phyloP scores from a whole-genome alignment of 1,140 invertebrate genomes.

The Camponotus vicinus region DNA sequence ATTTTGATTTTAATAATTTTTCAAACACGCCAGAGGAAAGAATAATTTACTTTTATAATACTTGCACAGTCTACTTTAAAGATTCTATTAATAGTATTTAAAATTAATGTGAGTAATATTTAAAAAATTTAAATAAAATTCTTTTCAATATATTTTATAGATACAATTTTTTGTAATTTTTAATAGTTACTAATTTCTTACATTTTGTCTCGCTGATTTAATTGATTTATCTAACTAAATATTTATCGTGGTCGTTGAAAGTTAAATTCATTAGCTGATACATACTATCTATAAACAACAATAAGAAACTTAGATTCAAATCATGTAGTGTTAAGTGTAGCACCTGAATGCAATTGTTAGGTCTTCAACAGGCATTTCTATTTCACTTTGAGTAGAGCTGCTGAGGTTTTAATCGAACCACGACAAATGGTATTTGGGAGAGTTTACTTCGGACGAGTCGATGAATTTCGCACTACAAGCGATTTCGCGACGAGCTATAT shows the following conservation, averaged over 20 bases:
- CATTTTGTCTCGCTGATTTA: not conserved
- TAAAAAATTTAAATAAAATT: not conserved
- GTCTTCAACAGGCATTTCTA: not conserved
- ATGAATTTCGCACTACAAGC: conserved; percentile 44
- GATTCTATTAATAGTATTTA: not conserved
- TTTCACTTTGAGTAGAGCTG: conserved; percentile 39
- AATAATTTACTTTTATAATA: not conserved
- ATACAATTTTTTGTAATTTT: not conserved
- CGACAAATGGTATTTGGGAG: conserved; percentile 14
- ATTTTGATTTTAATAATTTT: not conserved
- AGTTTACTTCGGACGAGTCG: conserved; percentile 25
- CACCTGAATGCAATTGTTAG: not conserved
- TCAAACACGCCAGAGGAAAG: not conserved
- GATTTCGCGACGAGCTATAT: conserved; percentile 10
- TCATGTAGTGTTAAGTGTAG: not conserved
- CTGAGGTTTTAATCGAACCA: conserved; percentile 41
- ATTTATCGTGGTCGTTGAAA: not conserved
- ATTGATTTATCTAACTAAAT: not conserved
- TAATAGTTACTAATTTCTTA: not conserved
- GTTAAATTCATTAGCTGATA: not conserved
- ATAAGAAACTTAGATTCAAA: not conserved
- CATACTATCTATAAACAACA: not conserved
- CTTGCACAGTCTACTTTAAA: not conserved
- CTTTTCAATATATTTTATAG: not conserved
- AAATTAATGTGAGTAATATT: not conserved